Evolutionary conservation across 2,888 invertebrate genomes (phyloP), one percentile per base, ranked within the genome.

Genomic region (Osmoderma eremita): DNA sequence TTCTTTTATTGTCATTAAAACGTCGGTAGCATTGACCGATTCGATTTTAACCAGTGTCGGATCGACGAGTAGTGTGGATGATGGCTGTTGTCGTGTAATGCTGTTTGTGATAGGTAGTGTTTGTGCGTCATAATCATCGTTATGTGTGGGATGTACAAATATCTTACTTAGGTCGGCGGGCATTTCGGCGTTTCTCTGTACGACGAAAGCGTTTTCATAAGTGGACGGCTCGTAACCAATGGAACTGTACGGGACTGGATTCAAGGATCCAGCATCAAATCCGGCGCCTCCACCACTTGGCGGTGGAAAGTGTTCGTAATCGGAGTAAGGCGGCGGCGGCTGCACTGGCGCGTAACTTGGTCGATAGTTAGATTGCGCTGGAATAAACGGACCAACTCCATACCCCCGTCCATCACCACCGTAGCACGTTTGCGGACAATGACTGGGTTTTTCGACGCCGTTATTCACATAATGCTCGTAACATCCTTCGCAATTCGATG

Each of bases 321-420:
- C 30, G 30, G 30, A 10, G 10, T 30, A 30, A 3, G 5, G 30
- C 30, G 5, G 30, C 30, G 76, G 77, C 68, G 76, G 71, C 67
- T 78, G 79, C 41, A 75, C 73, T 0, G 80, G 79, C 1, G 79
- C 80, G 70, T 80, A 30, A 10, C 6, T 30, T 1, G 30, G 30
- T 30, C 6, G 2, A 30, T 30, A 30, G 6, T 10, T n/a, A n/a
- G n/a, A n/a, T n/a, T n/a, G n/a, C n/a, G n/a, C 79, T 20, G 79
- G 71, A 65, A 78, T 80, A 18, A 76, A 71, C 0, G 81, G 76
- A 6, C 80, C 67, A 4, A 62, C 53, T n/a, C 42, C 42, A 30
- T 62, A 77, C 17, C 78, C n/a, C n/a, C n/a, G n/a, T n/a, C n/a
- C n/a, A n/a, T n/a, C 78, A 65, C 80, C 78, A 63, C 81, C 79